Evolutionary conservation across 2,797 vertebrate species (phyloP), one percentile per base, ranked within the genome.

Genomic region (Heliangelus exortis): DNA sequence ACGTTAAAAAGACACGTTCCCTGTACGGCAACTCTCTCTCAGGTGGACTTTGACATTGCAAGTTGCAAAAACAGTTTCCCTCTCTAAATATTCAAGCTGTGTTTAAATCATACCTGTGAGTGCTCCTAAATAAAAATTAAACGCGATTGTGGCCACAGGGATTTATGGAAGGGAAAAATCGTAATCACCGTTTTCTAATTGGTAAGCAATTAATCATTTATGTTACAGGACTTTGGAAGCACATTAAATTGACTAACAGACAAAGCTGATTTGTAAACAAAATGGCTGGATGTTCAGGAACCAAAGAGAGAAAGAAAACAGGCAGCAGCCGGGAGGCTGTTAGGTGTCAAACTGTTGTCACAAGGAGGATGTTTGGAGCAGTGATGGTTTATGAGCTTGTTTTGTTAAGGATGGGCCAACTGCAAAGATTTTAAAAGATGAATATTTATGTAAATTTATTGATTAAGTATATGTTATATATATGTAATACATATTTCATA

Each of bases 231-330:
- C 39, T 84, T 94, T 47, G 86, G 85, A 87, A 95, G 63, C 83
- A 84, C 10, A 4, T 79, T 92, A 90, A 84, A 91, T 67, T 85
- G 84, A 84, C 87, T 89, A 90, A 90, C 73, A 91, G 87, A 73
- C 73, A 93, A 92, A 92, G 67, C 65, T 93, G 89, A 80, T 96
- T 90, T 90, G 71, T 92, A 93, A 95, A 95, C 80, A 94, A 95
- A 92, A 95, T 93, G 93, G 55, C 71, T 94, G 74, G 63, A 88
- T 84, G 41, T 73, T 76, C 7, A 0, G 61, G 41, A 93, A 65
- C 47, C 48, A 92, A 86, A 95, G 82, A 90, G 82, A 54, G 79
- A 91, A 86, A 31, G 84, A 91, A 94, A 95, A 92, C 45, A 91
- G 82, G 82, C 84, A 89, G 92, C 93, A 95, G 73, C 87, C 88